A percentile compares a stretch with the other conserved stretches of the same genome.
phyloP scores from a whole-genome alignment of 2,113 vertebrate genomes.

The Seriola rivoliana region DNA sequence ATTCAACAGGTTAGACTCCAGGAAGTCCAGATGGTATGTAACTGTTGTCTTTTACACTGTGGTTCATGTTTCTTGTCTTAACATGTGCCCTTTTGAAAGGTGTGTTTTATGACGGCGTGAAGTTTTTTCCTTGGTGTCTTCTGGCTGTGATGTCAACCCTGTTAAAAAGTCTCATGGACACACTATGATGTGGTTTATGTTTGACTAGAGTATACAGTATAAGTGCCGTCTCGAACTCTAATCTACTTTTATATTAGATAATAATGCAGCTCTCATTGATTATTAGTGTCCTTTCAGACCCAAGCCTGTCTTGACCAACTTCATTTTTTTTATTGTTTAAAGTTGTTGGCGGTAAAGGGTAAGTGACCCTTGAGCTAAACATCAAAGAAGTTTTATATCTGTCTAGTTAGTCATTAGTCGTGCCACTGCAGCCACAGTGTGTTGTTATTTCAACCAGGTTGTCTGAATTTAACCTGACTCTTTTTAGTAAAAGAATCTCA shows the following conservation, averaged over 20 bases:
- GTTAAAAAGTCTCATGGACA: background rate
- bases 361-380: constrained; percentile 45
- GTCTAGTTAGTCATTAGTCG: constrained; percentile 38
- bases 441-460: background rate
- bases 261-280: background rate
- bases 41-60: constrained; percentile 9
- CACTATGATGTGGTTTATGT: background rate
- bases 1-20: constrained; percentile 29
- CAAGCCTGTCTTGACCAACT: background rate
- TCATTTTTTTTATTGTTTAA: background rate
- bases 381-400: constrained; percentile 10
- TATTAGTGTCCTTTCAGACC: background rate
- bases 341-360: background rate
- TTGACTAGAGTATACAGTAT: background rate
- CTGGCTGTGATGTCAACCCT: background rate
- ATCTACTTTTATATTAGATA: background rate
- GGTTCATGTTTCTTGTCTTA: constrained; percentile 26
- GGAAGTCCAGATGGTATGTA: constrained; percentile 70
- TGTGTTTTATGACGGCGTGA: background rate
- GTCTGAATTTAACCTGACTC: background rate
- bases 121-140: background rate
- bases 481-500: background rate
- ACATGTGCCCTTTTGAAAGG: constrained; percentile 35
- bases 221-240: background rate
- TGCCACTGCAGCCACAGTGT: background rate